Evolutionary conservation across 2,113 vertebrate species (phyloP), one percentile per base, ranked within the genome.

Genomic region (Jacana jacana): DNA sequence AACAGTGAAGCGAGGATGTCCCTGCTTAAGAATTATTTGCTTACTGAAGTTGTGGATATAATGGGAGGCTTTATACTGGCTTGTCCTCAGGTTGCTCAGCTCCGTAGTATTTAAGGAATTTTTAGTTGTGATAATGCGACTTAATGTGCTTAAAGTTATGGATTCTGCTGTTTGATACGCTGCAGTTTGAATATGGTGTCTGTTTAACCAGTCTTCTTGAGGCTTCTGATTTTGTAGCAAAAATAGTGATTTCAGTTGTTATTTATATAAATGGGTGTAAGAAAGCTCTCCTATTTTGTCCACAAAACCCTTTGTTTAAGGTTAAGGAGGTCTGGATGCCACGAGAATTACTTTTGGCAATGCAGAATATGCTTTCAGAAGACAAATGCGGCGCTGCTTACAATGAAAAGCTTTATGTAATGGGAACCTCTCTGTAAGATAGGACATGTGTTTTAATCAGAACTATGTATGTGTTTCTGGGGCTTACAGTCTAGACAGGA

Each of bases 1-100:
- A 97, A 51, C 89, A 95, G 91, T 68, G 55, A 95, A 91, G 66
- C 88, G 86, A 97, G 91, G 92, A 85, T 97, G 76, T 92, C 94
- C 68, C 68, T 31, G 40, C 79, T 72, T 84, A 77, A 96, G 95
- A 88, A 77, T 69, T 91, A 31, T 71, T 88, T 96, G 55, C 60
- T 89, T 76, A 69, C 78, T 75, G 81, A 91, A 92, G 86, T 94
- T 84, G 81, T 88, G 91, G 82, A 93, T 84, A 80, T 69, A 69
- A 57, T 37, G 58, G 52, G 64, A 72, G 79, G 31, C 64, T 79
- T 93, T 58, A 17, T 89, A 31, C 7, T 79, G 35, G 22, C 52
- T 81, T 72, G 31, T 91, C 63, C 49, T 66, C 4, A 8, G 25
- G 6, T 83, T 87, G 8, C 19, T 88, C 66, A 57, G 6, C 37